Conservation (phyloP, 2,888 invertebrate species). For the Acleris cristana region DNA sequence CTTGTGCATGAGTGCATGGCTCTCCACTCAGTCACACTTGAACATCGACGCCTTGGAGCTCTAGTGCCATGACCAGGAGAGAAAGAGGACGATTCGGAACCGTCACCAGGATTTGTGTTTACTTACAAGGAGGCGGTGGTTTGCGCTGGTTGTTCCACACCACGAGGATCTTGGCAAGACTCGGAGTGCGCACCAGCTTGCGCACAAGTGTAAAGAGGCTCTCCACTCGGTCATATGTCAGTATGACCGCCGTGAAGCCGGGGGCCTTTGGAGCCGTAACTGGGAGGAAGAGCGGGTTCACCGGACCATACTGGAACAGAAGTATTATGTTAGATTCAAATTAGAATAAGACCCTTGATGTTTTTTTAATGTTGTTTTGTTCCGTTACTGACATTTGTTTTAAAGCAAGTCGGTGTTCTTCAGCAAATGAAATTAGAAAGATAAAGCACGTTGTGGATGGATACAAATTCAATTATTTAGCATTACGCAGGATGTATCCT, state of each 20-base stretch:
- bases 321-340: not conserved
- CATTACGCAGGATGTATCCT: too few species aligned
- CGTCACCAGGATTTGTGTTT: slow-evolving; percentile 16
- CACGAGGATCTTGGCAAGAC: slow-evolving; percentile 95
- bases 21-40: too few species aligned
- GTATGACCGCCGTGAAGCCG: slow-evolving; percentile 97
- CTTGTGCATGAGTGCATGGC: slow-evolving; percentile 90
- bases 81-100: not conserved
- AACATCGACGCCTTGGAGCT: slow-evolving; percentile 89
- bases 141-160: slow-evolving; percentile 98
- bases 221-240: slow-evolving; percentile 96
- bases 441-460: too few species aligned
- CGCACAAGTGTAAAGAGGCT: slow-evolving; percentile 94
- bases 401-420: too few species aligned
- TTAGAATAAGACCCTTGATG: too few species aligned
- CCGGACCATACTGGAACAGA: slow-evolving; percentile 81
- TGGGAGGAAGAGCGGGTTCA: slow-evolving; percentile 92
- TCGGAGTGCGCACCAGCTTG: slow-evolving; percentile 93
- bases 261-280: slow-evolving; percentile 92
- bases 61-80: slow-evolving; percentile 92
- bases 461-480: too few species aligned
- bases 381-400: too few species aligned
- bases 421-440: too few species aligned
- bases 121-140: slow-evolving; percentile 93
- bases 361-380: too few species aligned